Conservation (phyloP, 1,140 invertebrate species). For the Schmidtea mediterranea region DNA sequence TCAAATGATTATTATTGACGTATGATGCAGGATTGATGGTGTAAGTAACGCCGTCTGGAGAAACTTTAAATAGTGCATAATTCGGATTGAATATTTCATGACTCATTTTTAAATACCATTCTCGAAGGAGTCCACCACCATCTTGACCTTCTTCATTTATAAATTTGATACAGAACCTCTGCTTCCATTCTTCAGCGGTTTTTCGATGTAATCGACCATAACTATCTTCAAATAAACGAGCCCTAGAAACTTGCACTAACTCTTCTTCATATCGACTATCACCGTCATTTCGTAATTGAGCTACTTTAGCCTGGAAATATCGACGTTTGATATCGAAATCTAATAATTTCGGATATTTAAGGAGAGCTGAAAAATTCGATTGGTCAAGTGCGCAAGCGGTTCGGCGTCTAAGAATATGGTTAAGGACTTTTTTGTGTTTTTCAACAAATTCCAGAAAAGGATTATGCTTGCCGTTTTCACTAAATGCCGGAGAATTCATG, state of each 20-base stretch:
- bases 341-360: constrained; percentile 56
- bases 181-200: constrained; percentile 65
- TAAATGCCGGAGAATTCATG: too few species aligned
- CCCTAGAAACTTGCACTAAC: constrained; percentile 48
- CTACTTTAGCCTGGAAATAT: constrained; percentile 64
- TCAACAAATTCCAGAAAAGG: not conserved
- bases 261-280: not conserved
- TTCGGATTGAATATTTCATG: constrained; percentile 97
- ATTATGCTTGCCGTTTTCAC: not conserved
- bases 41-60: constrained; percentile 73
- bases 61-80: constrained; percentile 99
- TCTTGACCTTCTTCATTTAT: constrained; percentile 47
- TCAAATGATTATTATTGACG: constrained; percentile 94
- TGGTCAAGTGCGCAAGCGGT: too few species aligned
- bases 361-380: constrained; percentile 37
- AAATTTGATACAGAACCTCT: constrained; percentile 72
- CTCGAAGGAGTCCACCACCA: constrained; percentile 33
- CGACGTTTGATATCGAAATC: constrained; percentile 73
- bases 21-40: constrained; percentile 95
- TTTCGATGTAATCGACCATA: constrained; percentile 59
- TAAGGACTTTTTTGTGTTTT: not conserved
- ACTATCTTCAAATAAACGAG: constrained; percentile 66
- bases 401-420: not conserved
- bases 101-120: constrained; percentile 94
- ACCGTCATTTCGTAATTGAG: constrained; percentile 16